Evolutionary conservation across 2,797 vertebrate species (phyloP).

Genomic region (Steatocranus sp.): DNA sequence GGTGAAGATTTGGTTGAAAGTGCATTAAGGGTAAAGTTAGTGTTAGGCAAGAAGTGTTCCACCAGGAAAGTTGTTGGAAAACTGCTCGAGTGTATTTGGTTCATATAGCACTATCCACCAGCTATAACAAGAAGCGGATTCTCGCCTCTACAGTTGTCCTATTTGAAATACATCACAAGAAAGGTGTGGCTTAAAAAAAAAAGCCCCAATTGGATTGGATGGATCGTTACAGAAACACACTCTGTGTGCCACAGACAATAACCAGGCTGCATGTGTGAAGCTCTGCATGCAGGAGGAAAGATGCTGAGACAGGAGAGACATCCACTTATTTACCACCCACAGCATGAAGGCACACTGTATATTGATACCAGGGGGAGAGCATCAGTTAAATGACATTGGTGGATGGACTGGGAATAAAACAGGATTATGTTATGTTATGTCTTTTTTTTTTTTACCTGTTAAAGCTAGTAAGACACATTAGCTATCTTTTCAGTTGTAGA

Average conservation of each 20-base stretch:
- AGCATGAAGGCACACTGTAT: not conserved
- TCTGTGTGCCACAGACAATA: not conserved
- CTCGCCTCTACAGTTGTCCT: not conserved
- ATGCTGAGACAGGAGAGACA: not conserved
- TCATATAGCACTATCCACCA: not conserved
- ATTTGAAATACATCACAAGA: not conserved
- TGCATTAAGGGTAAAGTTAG: not conserved
- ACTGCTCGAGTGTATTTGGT: not conserved
- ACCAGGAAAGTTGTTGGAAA: not conserved
- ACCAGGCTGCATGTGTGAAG: not conserved
- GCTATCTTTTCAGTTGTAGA: not conserved
- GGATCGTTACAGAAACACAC: not conserved
- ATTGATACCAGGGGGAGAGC: not conserved
- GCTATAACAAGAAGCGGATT: too few species aligned
- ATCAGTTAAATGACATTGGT: not conserved
- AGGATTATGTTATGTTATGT: not conserved
- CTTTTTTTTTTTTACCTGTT: not conserved
- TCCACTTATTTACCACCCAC: not conserved
- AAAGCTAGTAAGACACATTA: not conserved
- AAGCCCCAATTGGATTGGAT: not conserved
- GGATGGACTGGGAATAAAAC: not conserved
- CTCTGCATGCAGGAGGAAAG: not conserved
- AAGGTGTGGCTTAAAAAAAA: not conserved
- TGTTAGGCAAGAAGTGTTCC: not conserved
- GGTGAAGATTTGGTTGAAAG: not conserved